Conservation (phyloP, 2,888 invertebrate species). For the Himalopsyche anomala region DNA sequence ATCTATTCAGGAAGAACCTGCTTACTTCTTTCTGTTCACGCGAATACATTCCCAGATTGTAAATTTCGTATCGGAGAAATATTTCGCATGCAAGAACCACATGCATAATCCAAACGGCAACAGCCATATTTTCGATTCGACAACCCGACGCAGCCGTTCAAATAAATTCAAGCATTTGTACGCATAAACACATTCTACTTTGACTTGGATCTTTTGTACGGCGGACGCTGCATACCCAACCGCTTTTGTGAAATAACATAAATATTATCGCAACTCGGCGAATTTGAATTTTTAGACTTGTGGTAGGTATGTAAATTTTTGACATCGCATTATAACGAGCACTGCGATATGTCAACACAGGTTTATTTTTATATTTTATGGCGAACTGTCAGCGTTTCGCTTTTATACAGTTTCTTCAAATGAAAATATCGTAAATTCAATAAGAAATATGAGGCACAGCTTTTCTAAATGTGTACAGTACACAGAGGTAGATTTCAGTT, state of each 20-base stretch:
- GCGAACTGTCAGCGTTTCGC: not conserved
- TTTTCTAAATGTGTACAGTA: too few species aligned
- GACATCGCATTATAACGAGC: slow-evolving; percentile 19
- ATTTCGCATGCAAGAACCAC: slow-evolving; percentile 45
- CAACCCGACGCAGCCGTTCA: slow-evolving; percentile 10
- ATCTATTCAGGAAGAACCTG: slow-evolving; percentile 3
- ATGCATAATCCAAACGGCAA: slow-evolving; percentile 28
- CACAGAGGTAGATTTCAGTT: too few species aligned
- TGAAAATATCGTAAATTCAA: too few species aligned
- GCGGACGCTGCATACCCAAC: not conserved
- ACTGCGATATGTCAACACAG: slow-evolving; percentile 7
- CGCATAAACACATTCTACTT: slow-evolving; percentile 4
- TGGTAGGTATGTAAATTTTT: slow-evolving; percentile 12
- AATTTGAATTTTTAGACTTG: slow-evolving; percentile 19
- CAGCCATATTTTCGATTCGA: slow-evolving; percentile 27
- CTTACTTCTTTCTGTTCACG: slow-evolving; percentile 36
- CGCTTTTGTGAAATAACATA: slow-evolving; percentile 27
- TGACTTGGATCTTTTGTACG: not conserved
- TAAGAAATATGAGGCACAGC: too few species aligned
- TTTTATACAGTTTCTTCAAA: too few species aligned
- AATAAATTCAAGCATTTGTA: slow-evolving; percentile 31
- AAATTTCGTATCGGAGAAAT: slow-evolving; percentile 49
- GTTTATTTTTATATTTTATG: slow-evolving; percentile 8
- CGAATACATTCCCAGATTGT: slow-evolving; percentile 51
- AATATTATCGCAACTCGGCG: slow-evolving; percentile 19